These are phyloP conservation scores for Drosophila antonietae DNA, from an alignment of 2,888 invertebrate genomes.

Conservation along the genomic window DNA sequence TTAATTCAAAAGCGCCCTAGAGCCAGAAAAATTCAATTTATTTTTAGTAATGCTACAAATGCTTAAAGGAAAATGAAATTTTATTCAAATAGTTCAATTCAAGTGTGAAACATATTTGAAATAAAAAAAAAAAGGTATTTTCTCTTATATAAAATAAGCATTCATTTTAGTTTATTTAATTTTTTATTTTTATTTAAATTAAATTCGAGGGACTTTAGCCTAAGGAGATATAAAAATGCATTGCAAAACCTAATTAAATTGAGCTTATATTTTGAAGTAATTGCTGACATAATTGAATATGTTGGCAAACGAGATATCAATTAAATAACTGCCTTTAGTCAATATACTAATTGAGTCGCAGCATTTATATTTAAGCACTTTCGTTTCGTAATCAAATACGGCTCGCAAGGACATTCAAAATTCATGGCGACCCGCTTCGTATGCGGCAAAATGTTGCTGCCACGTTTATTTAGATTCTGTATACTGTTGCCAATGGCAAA, in stretches of 20 bases:
- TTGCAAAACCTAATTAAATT: neutral
- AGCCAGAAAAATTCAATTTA: neutral
- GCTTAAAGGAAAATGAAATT: neutral
- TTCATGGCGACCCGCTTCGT: conserved; percentile 39
- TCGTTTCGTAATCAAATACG: neutral
- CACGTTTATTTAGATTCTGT: conserved; percentile 63
- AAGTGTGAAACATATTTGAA: neutral
- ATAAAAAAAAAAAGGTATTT: too few species aligned
- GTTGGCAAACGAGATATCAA: neutral
- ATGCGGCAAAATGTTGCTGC: conserved; percentile 25
- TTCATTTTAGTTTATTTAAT: neutral
- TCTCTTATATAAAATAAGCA: neutral
- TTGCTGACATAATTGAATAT: neutral
- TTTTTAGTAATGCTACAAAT: neutral
- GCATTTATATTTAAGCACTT: neutral
- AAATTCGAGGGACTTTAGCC: neutral
- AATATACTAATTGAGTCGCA: neutral
- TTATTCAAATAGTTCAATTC: neutral
- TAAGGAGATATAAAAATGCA: too few species aligned
- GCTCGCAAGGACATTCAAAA: conserved; percentile 22
- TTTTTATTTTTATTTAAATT: neutral
- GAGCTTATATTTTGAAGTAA: neutral
- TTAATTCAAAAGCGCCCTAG: neutral
- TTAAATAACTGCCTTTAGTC: neutral
- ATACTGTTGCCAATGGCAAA: conserved; percentile 69